Conservation (phyloP, 64 coral and sea anemone species). For the Dendronephthya gigantea region DNA sequence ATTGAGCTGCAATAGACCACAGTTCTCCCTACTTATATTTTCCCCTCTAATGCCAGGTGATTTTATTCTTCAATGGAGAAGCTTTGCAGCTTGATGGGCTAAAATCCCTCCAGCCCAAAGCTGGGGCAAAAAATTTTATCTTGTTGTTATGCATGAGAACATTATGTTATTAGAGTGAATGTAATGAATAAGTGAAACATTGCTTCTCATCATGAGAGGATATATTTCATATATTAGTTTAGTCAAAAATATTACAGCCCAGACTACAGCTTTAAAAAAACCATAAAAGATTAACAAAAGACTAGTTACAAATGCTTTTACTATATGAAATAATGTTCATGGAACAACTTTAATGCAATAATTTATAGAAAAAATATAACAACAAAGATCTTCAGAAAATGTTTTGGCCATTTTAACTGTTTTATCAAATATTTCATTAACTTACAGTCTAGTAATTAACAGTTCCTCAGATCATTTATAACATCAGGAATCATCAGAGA, state of each 20-base stretch:
- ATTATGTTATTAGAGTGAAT: conserved; percentile 5
- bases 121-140: not conserved
- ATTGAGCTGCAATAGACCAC: too few relatives aligned
- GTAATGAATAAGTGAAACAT: not conserved
- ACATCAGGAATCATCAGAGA: conserved; percentile 1
- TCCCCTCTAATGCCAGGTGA: too few relatives aligned
- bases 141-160: not conserved
- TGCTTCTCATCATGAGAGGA: not conserved
- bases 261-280: too few relatives aligned
- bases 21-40: too few relatives aligned
- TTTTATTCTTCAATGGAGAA: not conserved
- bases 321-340: not conserved
- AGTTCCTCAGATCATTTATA: not conserved
- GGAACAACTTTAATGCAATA: not conserved
- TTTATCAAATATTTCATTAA: not conserved
- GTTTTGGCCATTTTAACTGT: not conserved
- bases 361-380: not conserved
- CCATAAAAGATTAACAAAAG: too few relatives aligned
- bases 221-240: not conserved
- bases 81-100: not conserved
- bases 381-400: conserved; percentile 6
- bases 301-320: not conserved
- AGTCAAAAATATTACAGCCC: too few relatives aligned
- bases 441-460: not conserved
- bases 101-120: not conserved